phyloP scores from a whole-genome alignment of 2,888 invertebrate genomes.

The Galeruca laticollis region DNA sequence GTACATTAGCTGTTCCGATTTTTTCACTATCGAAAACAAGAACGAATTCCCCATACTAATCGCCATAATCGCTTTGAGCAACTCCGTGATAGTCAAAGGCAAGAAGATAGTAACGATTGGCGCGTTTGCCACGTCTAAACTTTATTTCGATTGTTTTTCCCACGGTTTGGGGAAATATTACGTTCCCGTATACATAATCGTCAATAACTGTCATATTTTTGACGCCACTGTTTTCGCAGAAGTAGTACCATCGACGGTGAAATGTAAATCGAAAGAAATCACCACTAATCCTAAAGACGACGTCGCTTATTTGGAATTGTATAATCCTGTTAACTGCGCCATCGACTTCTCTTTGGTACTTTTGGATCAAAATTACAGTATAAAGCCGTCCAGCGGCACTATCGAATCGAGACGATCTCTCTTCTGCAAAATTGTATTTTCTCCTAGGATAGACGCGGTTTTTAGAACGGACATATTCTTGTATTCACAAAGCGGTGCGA shows the following conservation, averaged over 20 bases:
- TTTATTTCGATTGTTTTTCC: conserved; percentile 55
- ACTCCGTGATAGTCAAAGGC: conserved; percentile 49
- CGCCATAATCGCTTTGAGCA: conserved; percentile 47
- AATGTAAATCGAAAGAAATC: conserved; percentile 57
- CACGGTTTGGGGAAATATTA: conserved; percentile 58
- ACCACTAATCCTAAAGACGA: conserved; percentile 59
- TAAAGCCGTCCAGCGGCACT: conserved; percentile 69
- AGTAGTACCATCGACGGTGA: conserved; percentile 62
- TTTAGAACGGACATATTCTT: conserved; percentile 58
- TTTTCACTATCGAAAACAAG: conserved; percentile 61
- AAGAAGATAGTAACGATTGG: conserved; percentile 49
- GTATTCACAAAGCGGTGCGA: conserved; percentile 59
- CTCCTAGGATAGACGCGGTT: conserved; percentile 51
- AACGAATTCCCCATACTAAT: conserved; percentile 63
- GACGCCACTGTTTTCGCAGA: conserved; percentile 64
- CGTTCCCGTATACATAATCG: conserved; percentile 62
- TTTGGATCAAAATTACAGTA: conserved; percentile 65
- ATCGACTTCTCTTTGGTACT: conserved; percentile 69
- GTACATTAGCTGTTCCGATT: conserved; percentile 55
- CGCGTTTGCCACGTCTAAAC: conserved; percentile 43
- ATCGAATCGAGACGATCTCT: conserved; percentile 70
- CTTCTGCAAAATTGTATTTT: conserved; percentile 65
- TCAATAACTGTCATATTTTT: conserved; percentile 65
- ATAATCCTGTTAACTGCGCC: conserved; percentile 70
- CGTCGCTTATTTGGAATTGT: conserved; percentile 67